phyloP scores from a whole-genome alignment of 2,113 vertebrate species.

The Gallinago jamesoni region DNA sequence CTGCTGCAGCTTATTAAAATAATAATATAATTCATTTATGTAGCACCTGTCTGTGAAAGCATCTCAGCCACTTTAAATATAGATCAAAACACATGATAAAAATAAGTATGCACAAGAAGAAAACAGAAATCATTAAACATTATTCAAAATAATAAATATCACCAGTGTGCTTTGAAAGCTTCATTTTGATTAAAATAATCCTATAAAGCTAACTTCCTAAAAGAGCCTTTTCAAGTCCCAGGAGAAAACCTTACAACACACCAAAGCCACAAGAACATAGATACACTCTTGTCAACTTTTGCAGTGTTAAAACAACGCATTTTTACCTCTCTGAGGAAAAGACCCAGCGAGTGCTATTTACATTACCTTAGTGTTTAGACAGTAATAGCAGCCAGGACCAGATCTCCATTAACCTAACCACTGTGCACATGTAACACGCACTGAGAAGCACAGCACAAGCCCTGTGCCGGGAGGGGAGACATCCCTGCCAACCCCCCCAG shows the following conservation, averaged over 20 bases:
- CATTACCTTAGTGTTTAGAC: background rate
- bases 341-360: background rate
- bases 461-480: rapidly evolving
- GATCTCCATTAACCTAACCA: background rate
- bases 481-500: background rate
- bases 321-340: background rate
- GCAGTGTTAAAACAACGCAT: background rate
- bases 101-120: background rate
- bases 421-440: rapidly evolving
- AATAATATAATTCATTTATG: background rate
- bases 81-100: background rate
- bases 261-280: background rate
- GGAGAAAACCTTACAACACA: background rate
- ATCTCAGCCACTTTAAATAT: background rate
- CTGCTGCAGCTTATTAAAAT: background rate
- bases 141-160: conserved; percentile 15
- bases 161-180: background rate
- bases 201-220: background rate
- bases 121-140: background rate
- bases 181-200: background rate
- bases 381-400: background rate
- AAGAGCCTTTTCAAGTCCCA: background rate
- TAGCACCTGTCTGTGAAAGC: background rate
- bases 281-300: background rate
- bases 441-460: background rate